phyloP scores from a whole-genome alignment of 2,888 invertebrate species.

The Drosophila anomelani region DNA sequence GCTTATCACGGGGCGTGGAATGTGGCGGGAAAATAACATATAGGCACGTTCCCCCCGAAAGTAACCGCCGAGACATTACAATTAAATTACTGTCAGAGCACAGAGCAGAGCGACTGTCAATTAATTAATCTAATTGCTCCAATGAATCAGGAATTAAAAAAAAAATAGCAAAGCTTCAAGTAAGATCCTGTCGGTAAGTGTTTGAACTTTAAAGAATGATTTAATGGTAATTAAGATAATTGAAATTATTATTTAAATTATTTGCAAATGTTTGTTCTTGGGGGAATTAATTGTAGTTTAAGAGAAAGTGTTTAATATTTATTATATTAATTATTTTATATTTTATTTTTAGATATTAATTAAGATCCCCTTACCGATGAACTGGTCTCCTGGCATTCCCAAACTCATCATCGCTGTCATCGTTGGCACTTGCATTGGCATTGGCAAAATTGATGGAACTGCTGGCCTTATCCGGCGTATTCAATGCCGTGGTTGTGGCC shows the following conservation, averaged over 20 bases:
- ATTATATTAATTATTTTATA: background rate
- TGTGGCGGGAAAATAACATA: slow-evolving; percentile 23
- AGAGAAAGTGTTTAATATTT: no score
- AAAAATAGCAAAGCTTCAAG: background rate
- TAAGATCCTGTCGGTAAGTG: slow-evolving; percentile 10
- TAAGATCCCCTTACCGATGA: slow-evolving; percentile 59
- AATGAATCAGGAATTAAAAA: slow-evolving; percentile 37
- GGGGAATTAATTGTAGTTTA: no score
- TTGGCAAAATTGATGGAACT: slow-evolving; percentile 60
- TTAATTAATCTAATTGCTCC: slow-evolving; percentile 66
- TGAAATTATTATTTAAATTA: no score
- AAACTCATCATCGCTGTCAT: slow-evolving; percentile 75
- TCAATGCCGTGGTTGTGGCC: slow-evolving; percentile 11
- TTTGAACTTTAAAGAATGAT: background rate
- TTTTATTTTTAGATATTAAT: background rate
- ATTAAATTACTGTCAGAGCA: slow-evolving; percentile 41
- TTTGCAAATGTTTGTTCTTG: no score
- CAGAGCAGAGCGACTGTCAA: slow-evolving; percentile 27
- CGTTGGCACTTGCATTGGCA: slow-evolving; percentile 57
- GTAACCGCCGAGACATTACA: slow-evolving; percentile 12
- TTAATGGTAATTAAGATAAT: background rate
- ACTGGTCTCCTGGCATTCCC: slow-evolving; percentile 66
- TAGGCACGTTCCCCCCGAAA: slow-evolving; percentile 46
- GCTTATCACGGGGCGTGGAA: slow-evolving; percentile 24
- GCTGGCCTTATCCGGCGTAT: slow-evolving; percentile 56